These are phyloP conservation scores for Gadopsis marmoratus DNA, from an alignment of 2,797 vertebrate species.

Conservation along the genomic window DNA sequence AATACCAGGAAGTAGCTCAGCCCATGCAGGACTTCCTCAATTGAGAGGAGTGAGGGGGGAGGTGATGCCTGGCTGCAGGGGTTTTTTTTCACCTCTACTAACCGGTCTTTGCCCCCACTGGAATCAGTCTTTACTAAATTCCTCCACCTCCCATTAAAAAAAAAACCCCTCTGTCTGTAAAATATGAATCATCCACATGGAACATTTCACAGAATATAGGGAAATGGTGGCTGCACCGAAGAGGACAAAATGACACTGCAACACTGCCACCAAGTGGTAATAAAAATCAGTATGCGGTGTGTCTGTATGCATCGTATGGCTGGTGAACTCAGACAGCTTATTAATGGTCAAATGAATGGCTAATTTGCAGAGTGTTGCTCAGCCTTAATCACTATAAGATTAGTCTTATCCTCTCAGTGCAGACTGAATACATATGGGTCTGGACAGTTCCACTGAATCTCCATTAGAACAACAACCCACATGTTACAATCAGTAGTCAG, in stretches of 20 bases:
- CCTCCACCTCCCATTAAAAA: slow-evolving; percentile 37
- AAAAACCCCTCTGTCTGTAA: slow-evolving; percentile 40
- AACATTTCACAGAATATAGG: slow-evolving; percentile 59
- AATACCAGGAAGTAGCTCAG: slow-evolving; percentile 74
- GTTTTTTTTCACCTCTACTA: slow-evolving; percentile 8
- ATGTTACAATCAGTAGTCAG: slow-evolving; percentile 16
- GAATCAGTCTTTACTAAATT: slow-evolving; percentile 44
- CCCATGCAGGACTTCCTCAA: slow-evolving; percentile 72
- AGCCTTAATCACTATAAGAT: slow-evolving; percentile 53
- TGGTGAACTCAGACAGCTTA: slow-evolving; percentile 38
- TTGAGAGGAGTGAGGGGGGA: slow-evolving; percentile 27
- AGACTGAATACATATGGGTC: slow-evolving; percentile 42
- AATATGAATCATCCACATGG: slow-evolving; percentile 70
- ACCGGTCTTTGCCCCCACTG: neutral
- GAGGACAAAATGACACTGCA: slow-evolving; percentile 47
- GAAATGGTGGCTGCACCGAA: slow-evolving; percentile 40
- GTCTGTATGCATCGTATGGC: slow-evolving; percentile 17
- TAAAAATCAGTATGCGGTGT: neutral
- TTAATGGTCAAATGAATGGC: slow-evolving; percentile 52
- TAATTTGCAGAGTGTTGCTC: slow-evolving; percentile 47
- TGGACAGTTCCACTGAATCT: slow-evolving; percentile 21
- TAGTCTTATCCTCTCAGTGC: slow-evolving; percentile 31
- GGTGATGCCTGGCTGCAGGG: slow-evolving; percentile 25
- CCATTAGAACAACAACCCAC: slow-evolving; percentile 20
- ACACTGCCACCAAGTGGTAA: slow-evolving; percentile 80